Percentiles rank a stretch among this genome's conserved stretches.
phyloP scores from a whole-genome alignment of 92 coral and sea anemone species.

The Epizoanthus illoricatus region DNA sequence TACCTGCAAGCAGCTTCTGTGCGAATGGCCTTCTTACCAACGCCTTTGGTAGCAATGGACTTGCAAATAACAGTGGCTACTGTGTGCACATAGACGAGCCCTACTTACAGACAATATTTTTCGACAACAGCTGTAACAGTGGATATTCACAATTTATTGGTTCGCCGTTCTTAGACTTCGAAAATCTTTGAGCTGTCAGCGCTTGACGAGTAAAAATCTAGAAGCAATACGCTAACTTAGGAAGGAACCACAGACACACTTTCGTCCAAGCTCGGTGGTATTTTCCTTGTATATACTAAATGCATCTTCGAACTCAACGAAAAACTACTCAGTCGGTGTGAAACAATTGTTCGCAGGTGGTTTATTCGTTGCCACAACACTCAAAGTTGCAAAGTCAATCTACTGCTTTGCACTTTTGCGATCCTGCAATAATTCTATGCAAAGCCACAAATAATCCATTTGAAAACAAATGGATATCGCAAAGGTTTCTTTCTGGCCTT shows the following conservation, averaged over 20 bases:
- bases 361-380: neutral
- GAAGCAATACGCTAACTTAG: no score
- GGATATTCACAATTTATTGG: conserved; percentile 31
- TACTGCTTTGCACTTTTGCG: neutral
- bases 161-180: conserved; percentile 40
- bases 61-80: conserved; percentile 44
- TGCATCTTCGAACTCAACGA: neutral
- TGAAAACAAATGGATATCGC: neutral
- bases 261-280: neutral
- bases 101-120: conserved; percentile 72
- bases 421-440: neutral
- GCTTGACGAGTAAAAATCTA: no score
- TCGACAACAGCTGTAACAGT: conserved; percentile 54
- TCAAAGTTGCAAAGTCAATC: neutral
- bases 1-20: conserved; percentile 29
- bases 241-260: neutral
- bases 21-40: conserved; percentile 20
- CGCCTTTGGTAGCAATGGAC: conserved; percentile 31
- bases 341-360: neutral
- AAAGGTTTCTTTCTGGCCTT: neutral
- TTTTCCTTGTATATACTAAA: neutral
- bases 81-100: conserved; percentile 89
- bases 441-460: neutral
- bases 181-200: conserved; percentile 5
- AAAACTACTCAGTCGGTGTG: no score